phyloP scores from a whole-genome alignment of 1,140 invertebrate species.

The Eupristina koningsbergeri region DNA sequence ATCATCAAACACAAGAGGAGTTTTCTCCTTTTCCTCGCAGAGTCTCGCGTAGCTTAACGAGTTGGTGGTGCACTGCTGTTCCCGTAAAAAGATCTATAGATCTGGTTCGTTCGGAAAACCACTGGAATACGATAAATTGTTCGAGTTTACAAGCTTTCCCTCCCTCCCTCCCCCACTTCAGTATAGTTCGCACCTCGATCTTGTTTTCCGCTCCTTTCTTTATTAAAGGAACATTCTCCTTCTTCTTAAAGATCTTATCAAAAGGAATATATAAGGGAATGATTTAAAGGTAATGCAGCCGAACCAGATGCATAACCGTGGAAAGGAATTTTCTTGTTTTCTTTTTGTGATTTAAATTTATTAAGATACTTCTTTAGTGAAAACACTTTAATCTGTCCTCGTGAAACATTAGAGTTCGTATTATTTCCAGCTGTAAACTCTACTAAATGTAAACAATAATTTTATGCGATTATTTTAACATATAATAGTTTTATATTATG shows the following conservation, averaged over 20 bases:
- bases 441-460: not conserved
- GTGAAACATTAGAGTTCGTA: not conserved
- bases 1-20: slow-evolving; percentile 40
- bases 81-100: slow-evolving; percentile 37
- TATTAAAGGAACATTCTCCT: slow-evolving; percentile 31
- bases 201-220: slow-evolving; percentile 31
- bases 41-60: slow-evolving; percentile 42
- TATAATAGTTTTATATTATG: not conserved
- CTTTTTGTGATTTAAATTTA: slow-evolving; percentile 24
- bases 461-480: not conserved
- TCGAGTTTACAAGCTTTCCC: slow-evolving; percentile 39
- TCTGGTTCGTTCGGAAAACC: slow-evolving; percentile 37
- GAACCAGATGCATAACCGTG: not conserved
- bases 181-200: slow-evolving; percentile 44
- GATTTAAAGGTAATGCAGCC: not conserved
- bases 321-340: slow-evolving; percentile 1
- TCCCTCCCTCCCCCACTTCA: too few species aligned
- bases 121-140: slow-evolving; percentile 49
- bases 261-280: slow-evolving; percentile 29
- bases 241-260: slow-evolving; percentile 27
- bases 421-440: not conserved
- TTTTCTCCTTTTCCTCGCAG: slow-evolving; percentile 25
- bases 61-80: slow-evolving; percentile 23
- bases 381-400: not conserved
- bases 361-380: slow-evolving; percentile 20